Evolutionary conservation across 1,140 invertebrate species (phyloP), one percentile per base, ranked within the genome.

Genomic region (Hylaeus volcanicus): DNA sequence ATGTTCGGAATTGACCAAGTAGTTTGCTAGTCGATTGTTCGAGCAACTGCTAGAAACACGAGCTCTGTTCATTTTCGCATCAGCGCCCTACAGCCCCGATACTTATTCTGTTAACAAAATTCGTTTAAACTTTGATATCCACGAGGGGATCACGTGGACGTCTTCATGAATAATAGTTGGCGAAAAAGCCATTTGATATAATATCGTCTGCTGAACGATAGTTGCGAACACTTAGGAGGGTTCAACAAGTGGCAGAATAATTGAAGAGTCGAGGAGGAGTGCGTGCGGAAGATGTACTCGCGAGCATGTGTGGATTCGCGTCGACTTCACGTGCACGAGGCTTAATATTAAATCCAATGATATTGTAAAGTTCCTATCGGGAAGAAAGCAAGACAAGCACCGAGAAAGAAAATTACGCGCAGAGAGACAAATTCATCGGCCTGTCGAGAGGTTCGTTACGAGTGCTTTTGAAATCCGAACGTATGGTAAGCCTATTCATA

Each of bases 401-500:
- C 2, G 72, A 39, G 26, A 43, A 64, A 74, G 48, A 74, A 45
- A 45, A n/a, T 64, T 51, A 60, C 39, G 68, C 15, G 26, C 26
- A 39, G 48, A n/a, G 48, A 39, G 15, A 74, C 15, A 65, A 74
- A 55, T 65, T 74, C 65, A 65, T 15, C 48, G 65, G 55, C n/a
- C 26, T 15, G 60, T 51, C 72, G 72, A 43, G 58, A 63, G 12
- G 72, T 63, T 26, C 11, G 60, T 11, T 26, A 51, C 72, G 53
- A 74, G 58, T 74, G 58, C 43, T 5, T 45, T 60, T 41, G 58
- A 63, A 53, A 63, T 26, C 60, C 63, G 48, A n/a, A 53, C 61
- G 14, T 43, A 74, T 74, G 61, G 73, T 12, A 53, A 74, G 61
- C 48, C 48, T 74, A 64, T 74, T 53, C 60, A 63, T 74, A 64